Percentiles rank a stretch among this genome's conserved stretches.
Conservation (phyloP, 2,113 vertebrate genomes). For the Pelodiscus sinensis region DNA sequence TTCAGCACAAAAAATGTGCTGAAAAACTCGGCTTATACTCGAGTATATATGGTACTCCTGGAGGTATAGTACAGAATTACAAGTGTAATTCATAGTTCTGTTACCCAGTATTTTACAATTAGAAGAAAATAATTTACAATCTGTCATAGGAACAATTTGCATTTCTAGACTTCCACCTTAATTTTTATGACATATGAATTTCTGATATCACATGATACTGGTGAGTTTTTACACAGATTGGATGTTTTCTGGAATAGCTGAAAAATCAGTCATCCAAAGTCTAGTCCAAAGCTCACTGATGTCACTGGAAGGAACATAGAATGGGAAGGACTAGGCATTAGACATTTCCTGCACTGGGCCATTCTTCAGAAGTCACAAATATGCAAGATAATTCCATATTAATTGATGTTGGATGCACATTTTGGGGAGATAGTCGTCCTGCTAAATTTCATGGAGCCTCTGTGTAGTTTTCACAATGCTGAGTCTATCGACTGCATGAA, state of each 20-base stretch:
- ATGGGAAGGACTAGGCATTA: not conserved
- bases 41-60: no score
- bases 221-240: not conserved
- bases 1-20: no score
- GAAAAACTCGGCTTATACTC: no score
- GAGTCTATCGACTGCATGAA: not conserved
- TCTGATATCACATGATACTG: accelerated
- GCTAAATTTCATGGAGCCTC: not conserved
- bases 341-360: accelerated
- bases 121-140: not conserved
- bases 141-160: not conserved
- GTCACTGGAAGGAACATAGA: not conserved
- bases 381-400: not conserved
- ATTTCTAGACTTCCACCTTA: not conserved
- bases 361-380: accelerated
- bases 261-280: not conserved
- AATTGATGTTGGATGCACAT: no score
- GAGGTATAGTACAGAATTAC: slow-evolving; percentile 20
- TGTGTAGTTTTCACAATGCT: not conserved
- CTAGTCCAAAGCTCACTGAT: not conserved
- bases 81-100: not conserved
- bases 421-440: accelerated
- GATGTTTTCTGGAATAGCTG: not conserved
- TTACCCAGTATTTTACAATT: not conserved
- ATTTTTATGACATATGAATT: not conserved